Evolutionary conservation across 2,797 vertebrate species (phyloP).

Genomic region (Enteromius paludinosus): DNA sequence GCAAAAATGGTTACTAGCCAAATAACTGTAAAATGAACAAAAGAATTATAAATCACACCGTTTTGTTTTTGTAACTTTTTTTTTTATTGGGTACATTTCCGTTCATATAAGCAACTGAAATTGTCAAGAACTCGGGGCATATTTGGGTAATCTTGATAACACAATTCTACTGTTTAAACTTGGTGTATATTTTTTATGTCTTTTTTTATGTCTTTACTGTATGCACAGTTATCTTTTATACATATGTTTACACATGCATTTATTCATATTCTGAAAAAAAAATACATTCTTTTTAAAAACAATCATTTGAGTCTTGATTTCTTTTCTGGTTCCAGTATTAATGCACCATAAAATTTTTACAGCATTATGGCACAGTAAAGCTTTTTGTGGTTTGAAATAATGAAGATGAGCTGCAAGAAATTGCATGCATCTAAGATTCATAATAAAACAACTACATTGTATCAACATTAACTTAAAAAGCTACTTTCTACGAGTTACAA

Average conservation of each 20-base stretch:
- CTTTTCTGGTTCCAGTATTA: neutral
- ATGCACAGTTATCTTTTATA: neutral
- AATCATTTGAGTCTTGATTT: constrained; percentile 8
- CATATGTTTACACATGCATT: neutral
- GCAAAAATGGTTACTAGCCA: neutral
- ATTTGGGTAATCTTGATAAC: constrained; percentile 24
- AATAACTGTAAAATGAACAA: neutral
- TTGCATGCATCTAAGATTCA: neutral
- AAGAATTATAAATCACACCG: neutral
- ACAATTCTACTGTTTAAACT: neutral
- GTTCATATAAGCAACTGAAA: neutral
- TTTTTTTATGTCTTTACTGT: neutral
- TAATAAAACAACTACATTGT: neutral
- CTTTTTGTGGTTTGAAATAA: neutral
- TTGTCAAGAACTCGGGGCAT: constrained; percentile 10
- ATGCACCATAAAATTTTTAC: neutral
- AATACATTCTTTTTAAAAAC: constrained; percentile 22
- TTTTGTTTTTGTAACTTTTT: neutral
- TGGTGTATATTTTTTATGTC: constrained; percentile 1
- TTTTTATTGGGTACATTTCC: neutral
- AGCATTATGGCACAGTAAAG: neutral
- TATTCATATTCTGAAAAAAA: constrained; percentile 12
- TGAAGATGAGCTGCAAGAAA: neutral
- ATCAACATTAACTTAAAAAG: neutral
- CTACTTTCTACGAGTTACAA: neutral